phyloP scores from a whole-genome alignment of 2,888 invertebrate genomes.

The Watsonalla cultraria region DNA sequence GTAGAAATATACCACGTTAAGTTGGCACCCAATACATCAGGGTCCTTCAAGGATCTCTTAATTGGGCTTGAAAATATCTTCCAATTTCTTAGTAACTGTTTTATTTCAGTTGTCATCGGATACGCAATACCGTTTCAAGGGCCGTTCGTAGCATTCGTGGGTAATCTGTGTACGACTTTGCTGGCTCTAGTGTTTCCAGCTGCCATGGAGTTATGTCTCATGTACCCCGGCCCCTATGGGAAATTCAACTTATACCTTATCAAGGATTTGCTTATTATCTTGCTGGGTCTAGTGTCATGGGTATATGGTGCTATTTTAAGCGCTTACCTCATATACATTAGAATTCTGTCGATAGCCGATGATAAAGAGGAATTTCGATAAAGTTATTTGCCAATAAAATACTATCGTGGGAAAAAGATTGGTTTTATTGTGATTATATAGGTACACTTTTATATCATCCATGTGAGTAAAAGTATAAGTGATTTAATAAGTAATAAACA shows the following conservation, averaged over 20 bases:
- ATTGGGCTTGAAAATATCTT: too few species aligned
- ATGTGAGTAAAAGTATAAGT: too few species aligned
- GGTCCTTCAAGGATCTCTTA: too few species aligned
- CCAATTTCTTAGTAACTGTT: neutral
- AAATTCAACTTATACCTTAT: constrained; percentile 28
- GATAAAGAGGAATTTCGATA: constrained; percentile 18
- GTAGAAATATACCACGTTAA: too few species aligned
- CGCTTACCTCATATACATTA: constrained; percentile 39
- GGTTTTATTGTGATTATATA: too few species aligned
- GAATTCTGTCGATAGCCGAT: constrained; percentile 27
- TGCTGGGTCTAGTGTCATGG: constrained; percentile 30
- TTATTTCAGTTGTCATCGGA: constrained; percentile 46
- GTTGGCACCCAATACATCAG: too few species aligned
- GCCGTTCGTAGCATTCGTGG: constrained; percentile 54
- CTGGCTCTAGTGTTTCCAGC: constrained; percentile 52
- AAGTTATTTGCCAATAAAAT: neutral
- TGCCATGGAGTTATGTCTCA: constrained; percentile 49
- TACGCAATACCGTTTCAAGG: constrained; percentile 51
- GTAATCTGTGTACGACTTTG: constrained; percentile 48
- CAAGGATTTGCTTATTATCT: constrained; percentile 37
- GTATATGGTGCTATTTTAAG: constrained; percentile 35
- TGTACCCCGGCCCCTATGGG: constrained; percentile 47
- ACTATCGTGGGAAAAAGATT: too few species aligned
- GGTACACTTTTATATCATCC: too few species aligned
- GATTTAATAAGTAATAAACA: too few species aligned